Base-by-base conservation (phyloP, 1,140 invertebrate species). In the Drosophila lini region DNA sequence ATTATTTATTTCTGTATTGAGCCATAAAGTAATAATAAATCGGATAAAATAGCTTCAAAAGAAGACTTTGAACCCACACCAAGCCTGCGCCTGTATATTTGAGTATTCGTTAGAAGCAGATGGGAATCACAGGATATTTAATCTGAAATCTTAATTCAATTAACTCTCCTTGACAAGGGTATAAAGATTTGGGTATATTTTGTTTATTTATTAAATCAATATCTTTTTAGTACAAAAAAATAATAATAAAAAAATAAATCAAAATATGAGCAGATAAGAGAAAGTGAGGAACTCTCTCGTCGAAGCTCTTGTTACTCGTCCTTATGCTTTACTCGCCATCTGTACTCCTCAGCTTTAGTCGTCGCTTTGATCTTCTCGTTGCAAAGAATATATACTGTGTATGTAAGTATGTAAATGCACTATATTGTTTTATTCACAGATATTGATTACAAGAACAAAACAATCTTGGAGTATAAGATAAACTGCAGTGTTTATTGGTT, bases 1-100 rank as follows among this genome's bases (percentile, higher is more conserved):
- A 22, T 53, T 38, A 55, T 55, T 55, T 55, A 53, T 55, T 53
- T 55, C 32, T 10, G 19, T n/a, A 25, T 25, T 10, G 8, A 38
- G 13, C 13, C 13, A 22, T 13, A 22, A 55, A 22, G 6, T 7
- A 34, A 55, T 55, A 55, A n/a, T n/a, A 55, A 55, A 38, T 38
- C 19, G 19, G 13, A 55, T 25, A 5, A 22, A 36, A 53, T 15
- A 38, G 52, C 19, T 53, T 55, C 52, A 53, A 53, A 22, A 13
- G 4, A 15, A 22, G 9, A 53, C 32, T 22, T 53, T 36, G 32
- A 38, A 36, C 19, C 50, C n/a, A 28, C 28, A 2, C 25, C 47
- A 36, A 53, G 32, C 0, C 7, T 19, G 16, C 15, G 34, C 8
- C 32, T 36, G 7, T 19, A 28, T 19, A 6, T 34, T 52, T 34